Conservation (phyloP, 2,888 invertebrate species). For the Lepidochitona cinerea region DNA sequence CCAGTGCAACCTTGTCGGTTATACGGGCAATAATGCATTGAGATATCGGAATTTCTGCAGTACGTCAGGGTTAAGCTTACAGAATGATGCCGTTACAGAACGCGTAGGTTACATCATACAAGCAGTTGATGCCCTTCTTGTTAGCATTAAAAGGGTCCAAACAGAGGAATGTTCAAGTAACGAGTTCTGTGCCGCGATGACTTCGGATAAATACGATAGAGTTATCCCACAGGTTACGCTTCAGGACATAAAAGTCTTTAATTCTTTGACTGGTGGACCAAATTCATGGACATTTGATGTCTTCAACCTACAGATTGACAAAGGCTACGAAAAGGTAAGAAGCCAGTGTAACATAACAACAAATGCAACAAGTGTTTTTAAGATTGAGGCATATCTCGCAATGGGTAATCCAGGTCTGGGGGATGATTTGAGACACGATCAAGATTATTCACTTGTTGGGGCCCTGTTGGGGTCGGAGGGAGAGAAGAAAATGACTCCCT, state of each 20-base stretch:
- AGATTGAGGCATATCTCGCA: no score
- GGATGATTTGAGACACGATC: no score
- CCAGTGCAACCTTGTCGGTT: constrained; percentile 13
- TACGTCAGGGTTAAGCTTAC: neutral
- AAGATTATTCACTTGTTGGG: no score
- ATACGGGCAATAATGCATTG: neutral
- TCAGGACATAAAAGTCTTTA: neutral
- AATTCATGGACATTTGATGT: neutral
- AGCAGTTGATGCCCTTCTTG: constrained; percentile 26
- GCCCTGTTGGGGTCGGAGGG: no score
- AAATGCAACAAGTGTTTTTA: no score
- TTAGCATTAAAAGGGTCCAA: constrained; percentile 11
- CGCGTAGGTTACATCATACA: constrained; percentile 17
- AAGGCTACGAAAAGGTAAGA: no score
- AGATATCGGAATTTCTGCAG: neutral
- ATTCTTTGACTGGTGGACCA: neutral
- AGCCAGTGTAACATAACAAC: no score
- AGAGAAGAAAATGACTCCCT: no score
- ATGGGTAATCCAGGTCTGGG: no score
- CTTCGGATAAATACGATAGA: neutral
- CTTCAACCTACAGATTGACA: neutral
- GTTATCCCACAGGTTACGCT: neutral
- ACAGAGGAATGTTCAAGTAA: neutral
- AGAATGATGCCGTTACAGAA: constrained; percentile 3
- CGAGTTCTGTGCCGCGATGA: neutral